phyloP scores from a whole-genome alignment of 2,888 invertebrate genomes.

The Brachyopa scutellaris region DNA sequence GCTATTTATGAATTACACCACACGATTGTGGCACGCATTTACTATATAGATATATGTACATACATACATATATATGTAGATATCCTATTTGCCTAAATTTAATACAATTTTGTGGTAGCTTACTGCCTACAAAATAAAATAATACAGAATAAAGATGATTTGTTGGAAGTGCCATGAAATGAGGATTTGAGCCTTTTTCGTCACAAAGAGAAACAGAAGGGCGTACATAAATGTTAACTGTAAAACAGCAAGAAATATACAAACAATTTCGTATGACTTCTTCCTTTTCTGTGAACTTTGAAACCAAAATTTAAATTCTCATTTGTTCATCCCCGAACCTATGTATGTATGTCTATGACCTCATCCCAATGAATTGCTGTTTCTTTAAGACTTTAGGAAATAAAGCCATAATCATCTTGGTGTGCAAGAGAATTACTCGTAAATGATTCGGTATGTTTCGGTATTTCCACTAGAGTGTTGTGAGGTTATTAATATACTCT shows the following conservation, averaged over 20 bases:
- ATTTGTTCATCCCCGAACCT: not conserved
- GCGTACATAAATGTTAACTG: too few species aligned
- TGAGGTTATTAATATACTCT: not conserved
- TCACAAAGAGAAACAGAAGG: too few species aligned
- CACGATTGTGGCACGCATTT: not conserved
- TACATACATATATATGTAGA: too few species aligned
- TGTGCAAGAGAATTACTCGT: slow-evolving; percentile 18
- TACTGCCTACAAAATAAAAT: not conserved
- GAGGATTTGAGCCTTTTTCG: not conserved
- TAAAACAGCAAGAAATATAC: not conserved
- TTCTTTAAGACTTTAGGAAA: too few species aligned
- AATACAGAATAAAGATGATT: not conserved
- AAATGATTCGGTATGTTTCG: slow-evolving; percentile 20
- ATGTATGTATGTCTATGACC: too few species aligned
- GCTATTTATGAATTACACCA: not conserved
- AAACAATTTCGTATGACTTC: not conserved
- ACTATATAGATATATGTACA: too few species aligned
- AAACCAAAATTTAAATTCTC: slow-evolving; percentile 18
- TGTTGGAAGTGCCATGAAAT: not conserved
- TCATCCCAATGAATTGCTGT: not conserved
- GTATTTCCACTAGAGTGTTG: not conserved
- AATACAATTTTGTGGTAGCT: too few species aligned
- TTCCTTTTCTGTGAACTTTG: slow-evolving; percentile 17
- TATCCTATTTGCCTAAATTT: too few species aligned
- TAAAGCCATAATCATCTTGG: not conserved